Evolutionary conservation across 2,888 invertebrate species (phyloP), one percentile per base, ranked within the genome.

Genomic region (Portevinia maculata): DNA sequence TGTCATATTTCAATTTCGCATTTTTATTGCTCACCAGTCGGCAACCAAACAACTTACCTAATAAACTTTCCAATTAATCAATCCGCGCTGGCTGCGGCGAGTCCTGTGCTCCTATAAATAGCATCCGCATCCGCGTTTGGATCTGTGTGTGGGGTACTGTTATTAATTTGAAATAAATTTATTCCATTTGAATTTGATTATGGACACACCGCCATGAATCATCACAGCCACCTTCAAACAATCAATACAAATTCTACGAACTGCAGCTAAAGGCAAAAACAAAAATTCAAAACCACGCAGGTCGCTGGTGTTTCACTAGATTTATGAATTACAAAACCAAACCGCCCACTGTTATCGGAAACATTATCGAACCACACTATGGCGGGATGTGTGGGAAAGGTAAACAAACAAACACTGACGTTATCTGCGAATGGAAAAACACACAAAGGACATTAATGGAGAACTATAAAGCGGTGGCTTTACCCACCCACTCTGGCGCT

Each of bases 231-330:
- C 46, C 52, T 28, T 17, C 32, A 44, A 34, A 34, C 19, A 46
- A 62, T 62, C 71, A 37, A 71, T 71, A 37, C 41, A 34, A 71
- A 62, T 71, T 62, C 71, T 53, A 44, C 24, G 62, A 71, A 46
- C 13, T n/a, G 17, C 19, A 11, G 28, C 9, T n/a, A 46, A 17
- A 15, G 39, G 37, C 28, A 48, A 37, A 37, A 69, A 70, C 39
- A 48, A 59, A 50, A 60, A 19, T 8, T 24, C 24, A n/a, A n/a
- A n/a, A n/a, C 5, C 24, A 24, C 24, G 17, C 37, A 44, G 13
- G 37, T 21, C 64, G 41, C 53, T 39, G 11, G 3, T 9, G 13
- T 13, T 13, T 46, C 37, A 30, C 50, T 39, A 60, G 50, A 67
- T 48, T 19, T 39, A 32, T 46, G 39, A 39, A 11, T 7, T 32